Percentiles rank a stretch among this genome's conserved stretches.
These are phyloP conservation scores for Hydrolagus colliei DNA, from an alignment of 2,797 vertebrate genomes.

Conservation along the genomic window DNA sequence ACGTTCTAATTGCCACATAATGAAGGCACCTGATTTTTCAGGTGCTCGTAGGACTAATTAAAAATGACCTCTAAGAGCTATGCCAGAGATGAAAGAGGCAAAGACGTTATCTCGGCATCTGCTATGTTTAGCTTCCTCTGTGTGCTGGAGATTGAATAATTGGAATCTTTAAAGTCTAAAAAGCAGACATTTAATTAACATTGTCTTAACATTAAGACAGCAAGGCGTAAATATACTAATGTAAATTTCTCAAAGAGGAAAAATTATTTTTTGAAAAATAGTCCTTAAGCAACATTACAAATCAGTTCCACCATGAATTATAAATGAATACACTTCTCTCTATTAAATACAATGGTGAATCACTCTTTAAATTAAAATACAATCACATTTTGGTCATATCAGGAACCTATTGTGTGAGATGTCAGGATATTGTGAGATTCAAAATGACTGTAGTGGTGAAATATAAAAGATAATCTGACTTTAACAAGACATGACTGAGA, in stretches of 20 bases:
- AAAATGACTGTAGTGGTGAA: not conserved
- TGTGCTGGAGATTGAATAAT: conserved; percentile 2
- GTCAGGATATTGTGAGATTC: not conserved
- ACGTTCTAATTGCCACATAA: conserved; percentile 58
- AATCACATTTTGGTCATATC: not conserved
- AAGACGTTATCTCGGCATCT: conserved; percentile 37
- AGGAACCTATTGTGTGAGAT: not conserved
- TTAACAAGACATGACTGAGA: not conserved
- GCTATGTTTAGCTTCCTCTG: conserved; percentile 39
- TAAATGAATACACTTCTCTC: conserved; percentile 6
- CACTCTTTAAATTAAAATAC: not conserved
- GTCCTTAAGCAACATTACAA: not conserved
- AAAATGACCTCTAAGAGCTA: conserved; percentile 52
- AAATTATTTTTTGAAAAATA: not conserved
- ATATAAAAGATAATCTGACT: conserved; percentile 16
- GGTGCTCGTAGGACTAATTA: conserved; percentile 53
- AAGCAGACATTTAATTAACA: not conserved
- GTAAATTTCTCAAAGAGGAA: conserved; percentile 8
- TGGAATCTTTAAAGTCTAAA: not conserved
- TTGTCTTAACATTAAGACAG: too few relatives aligned
- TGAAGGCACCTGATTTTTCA: conserved; percentile 58
- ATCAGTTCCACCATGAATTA: conserved; percentile 12
- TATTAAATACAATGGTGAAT: not conserved
- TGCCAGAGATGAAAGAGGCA: conserved; percentile 37
- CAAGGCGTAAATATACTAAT: not conserved